A percentile compares a stretch with the other conserved stretches of the same genome.
Conservation (phyloP, 2,113 vertebrate species). For the Cololabis saira region DNA sequence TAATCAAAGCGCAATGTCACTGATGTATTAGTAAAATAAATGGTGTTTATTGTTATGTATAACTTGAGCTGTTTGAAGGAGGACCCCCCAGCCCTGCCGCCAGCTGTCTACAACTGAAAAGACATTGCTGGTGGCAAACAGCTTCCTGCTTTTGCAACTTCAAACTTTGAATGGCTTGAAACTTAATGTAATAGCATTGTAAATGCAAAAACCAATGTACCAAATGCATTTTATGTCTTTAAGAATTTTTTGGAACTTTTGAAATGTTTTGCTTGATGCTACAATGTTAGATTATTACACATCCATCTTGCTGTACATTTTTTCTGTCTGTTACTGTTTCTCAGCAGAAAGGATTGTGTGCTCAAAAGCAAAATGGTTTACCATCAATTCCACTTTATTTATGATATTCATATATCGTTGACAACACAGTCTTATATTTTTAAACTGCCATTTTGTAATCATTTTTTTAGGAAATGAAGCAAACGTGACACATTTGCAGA, state of each 20-base stretch:
- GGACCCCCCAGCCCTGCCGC: neutral
- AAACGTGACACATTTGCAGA: neutral
- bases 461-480: slow-evolving; percentile 7
- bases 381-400: slow-evolving; percentile 20
- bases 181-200: slow-evolving; percentile 44
- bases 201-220: slow-evolving; percentile 43
- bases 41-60: slow-evolving; percentile 44
- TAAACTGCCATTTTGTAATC: slow-evolving; percentile 1
- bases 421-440: slow-evolving; percentile 16
- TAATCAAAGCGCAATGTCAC: slow-evolving; percentile 62
- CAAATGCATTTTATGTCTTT: slow-evolving; percentile 20
- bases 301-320: slow-evolving; percentile 15
- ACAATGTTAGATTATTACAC: slow-evolving; percentile 9
- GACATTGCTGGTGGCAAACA: slow-evolving; percentile 32
- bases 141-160: slow-evolving; percentile 34
- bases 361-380: slow-evolving; percentile 58
- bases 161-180: slow-evolving; percentile 38
- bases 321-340: slow-evolving; percentile 11
- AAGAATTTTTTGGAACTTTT: slow-evolving; percentile 11
- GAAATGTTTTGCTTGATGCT: neutral
- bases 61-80: slow-evolving; percentile 49
- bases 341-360: slow-evolving; percentile 68
- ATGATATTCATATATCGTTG: neutral
- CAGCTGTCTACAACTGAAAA: slow-evolving; percentile 30
- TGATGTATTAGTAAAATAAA: slow-evolving; percentile 32